Evolutionary conservation across 2,888 invertebrate genomes (phyloP).

Genomic region (Callinectes sapidus): DNA sequence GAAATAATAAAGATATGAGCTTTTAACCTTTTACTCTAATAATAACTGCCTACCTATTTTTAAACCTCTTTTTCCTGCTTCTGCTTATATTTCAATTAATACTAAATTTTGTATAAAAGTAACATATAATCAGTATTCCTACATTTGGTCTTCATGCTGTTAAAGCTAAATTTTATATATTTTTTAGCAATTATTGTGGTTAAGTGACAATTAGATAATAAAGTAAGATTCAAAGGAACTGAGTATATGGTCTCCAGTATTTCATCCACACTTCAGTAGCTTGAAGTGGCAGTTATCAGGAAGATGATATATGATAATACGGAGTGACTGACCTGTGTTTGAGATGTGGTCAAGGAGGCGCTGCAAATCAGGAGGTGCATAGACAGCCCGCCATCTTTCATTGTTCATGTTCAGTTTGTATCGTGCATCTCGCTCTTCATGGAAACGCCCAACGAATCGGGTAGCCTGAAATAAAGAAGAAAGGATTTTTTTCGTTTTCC

Average conservation of each 20-base stretch:
- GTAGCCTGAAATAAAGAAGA: slow-evolving; percentile 84
- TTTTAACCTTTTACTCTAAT: neutral
- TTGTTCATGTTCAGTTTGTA: slow-evolving; percentile 89
- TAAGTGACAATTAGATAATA: neutral
- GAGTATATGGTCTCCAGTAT: neutral
- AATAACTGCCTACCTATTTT: no score
- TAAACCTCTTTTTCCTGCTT: no score
- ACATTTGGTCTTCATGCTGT: no score
- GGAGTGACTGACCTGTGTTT: slow-evolving; percentile 75
- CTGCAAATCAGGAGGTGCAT: slow-evolving; percentile 93
- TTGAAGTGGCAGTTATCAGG: neutral
- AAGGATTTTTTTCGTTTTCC: neutral
- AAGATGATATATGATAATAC: neutral
- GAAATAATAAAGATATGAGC: neutral
- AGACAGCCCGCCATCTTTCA: slow-evolving; percentile 95
- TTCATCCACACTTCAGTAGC: neutral
- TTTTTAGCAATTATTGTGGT: neutral
- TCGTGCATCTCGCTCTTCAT: slow-evolving; percentile 90
- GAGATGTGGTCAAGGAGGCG: slow-evolving; percentile 85
- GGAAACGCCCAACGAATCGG: slow-evolving; percentile 93
- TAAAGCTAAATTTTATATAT: no score
- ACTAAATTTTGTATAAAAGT: no score
- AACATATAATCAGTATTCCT: no score
- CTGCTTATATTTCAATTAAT: no score
- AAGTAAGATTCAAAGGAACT: neutral